Percentiles rank a stretch among this genome's conserved stretches.
phyloP scores from a whole-genome alignment of 2,888 invertebrate genomes.

The Lomographa bimaculata region DNA sequence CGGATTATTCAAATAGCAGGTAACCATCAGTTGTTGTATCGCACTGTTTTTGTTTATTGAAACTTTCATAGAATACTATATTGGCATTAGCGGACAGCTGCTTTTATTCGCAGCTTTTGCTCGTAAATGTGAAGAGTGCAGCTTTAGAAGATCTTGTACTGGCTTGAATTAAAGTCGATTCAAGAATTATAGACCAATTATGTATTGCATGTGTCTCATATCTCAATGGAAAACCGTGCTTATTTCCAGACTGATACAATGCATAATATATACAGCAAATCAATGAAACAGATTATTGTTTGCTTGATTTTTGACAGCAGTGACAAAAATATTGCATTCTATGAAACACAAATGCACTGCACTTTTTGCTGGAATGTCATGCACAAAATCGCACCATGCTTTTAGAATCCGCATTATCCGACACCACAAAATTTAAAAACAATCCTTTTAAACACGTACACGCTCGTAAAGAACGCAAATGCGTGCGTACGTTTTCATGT shows the following conservation, averaged over 20 bases:
- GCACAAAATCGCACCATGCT: constrained; percentile 31
- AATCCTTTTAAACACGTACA: neutral
- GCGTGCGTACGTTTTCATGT: constrained; percentile 8
- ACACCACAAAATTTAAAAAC: too few relatives aligned
- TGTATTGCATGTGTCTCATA: too few relatives aligned
- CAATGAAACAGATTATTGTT: neutral
- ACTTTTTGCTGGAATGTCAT: constrained; percentile 32
- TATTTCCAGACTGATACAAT: too few relatives aligned
- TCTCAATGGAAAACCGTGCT: too few relatives aligned
- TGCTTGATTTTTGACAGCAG: constrained; percentile 3
- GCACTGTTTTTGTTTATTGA: constrained; percentile 32
- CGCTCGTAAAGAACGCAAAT: constrained; percentile 14
- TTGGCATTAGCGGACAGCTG: constrained; percentile 9
- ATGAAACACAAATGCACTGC: constrained; percentile 43
- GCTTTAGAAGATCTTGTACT: too few relatives aligned
- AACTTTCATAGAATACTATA: constrained; percentile 34
- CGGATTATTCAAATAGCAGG: constrained; percentile 79
- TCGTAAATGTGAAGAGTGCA: constrained; percentile 1
- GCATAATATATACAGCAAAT: neutral
- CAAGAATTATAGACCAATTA: too few relatives aligned
- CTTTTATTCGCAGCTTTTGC: constrained; percentile 9
- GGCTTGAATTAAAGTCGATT: too few relatives aligned
- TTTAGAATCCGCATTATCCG: constrained; percentile 19
- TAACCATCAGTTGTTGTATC: constrained; percentile 48
- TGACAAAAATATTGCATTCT: constrained; percentile 54